These are phyloP conservation scores for Sylvia borin DNA, from an alignment of 2,797 vertebrate genomes.

Conservation along the genomic window DNA sequence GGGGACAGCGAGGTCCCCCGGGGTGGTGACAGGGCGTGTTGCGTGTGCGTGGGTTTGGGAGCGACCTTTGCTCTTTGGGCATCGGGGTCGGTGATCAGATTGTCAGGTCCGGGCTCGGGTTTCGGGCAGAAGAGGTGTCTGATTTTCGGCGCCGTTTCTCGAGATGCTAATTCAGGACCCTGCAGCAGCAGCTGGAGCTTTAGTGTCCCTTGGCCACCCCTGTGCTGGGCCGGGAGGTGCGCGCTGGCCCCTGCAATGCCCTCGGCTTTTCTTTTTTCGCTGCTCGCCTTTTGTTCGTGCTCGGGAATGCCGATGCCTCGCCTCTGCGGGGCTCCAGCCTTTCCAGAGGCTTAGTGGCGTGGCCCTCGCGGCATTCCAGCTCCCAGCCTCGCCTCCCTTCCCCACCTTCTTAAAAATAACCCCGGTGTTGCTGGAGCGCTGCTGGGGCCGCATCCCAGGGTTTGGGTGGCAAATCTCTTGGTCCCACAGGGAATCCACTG, in stretches of 20 bases:
- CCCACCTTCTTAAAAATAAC: not conserved
- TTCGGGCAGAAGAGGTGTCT: slow-evolving; percentile 54
- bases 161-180: slow-evolving; percentile 46
- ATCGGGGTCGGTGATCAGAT: not conserved
- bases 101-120: slow-evolving; percentile 31
- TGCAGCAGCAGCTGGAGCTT: slow-evolving; percentile 3
- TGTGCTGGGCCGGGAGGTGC: not conserved
- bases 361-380: rapidly evolving
- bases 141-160: not conserved
- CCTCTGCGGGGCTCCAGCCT: not conserved
- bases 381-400: not conserved
- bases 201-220: not conserved
- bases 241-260: not conserved
- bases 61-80: slow-evolving; percentile 47
- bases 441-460: not conserved
- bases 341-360: not conserved
- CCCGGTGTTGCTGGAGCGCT: rapidly evolving
- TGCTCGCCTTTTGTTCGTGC: not conserved
- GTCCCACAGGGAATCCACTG: too few species aligned
- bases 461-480: rapidly evolving
- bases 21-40: rapidly evolving
- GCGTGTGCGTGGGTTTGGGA: not conserved
- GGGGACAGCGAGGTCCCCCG: too few species aligned
- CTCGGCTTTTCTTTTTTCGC: not conserved
- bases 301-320: not conserved